Evolutionary conservation across 64 coral and sea anemone species (phyloP).

Genomic region (Cladopsammia gracilis): DNA sequence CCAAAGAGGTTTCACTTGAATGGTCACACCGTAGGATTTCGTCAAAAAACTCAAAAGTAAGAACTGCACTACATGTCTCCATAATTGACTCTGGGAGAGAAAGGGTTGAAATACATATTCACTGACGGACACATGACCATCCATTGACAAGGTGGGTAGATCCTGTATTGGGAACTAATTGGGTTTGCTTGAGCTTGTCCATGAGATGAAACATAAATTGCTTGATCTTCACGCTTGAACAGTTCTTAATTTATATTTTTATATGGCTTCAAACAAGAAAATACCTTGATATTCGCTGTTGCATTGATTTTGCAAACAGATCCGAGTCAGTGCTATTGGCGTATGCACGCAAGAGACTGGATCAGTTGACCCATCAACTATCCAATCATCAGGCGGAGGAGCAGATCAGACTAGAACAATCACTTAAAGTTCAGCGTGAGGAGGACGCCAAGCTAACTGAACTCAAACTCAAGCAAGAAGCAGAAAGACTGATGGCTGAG

Average conservation of each 20-base stretch:
- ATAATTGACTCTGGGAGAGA: too few relatives aligned
- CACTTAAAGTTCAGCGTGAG: conserved; percentile 78
- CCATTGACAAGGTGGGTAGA: too few relatives aligned
- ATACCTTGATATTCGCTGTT: conserved; percentile 62
- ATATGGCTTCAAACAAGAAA: conserved; percentile 47
- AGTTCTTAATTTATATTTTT: conserved; percentile 1
- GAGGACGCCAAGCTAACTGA: conserved; percentile 88
- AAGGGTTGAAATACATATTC: too few relatives aligned
- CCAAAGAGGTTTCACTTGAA: too few relatives aligned
- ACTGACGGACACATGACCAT: too few relatives aligned
- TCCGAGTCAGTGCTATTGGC: conserved; percentile 84
- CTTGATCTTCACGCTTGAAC: conserved; percentile 27
- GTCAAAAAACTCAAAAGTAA: too few relatives aligned
- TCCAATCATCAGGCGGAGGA: conserved; percentile 71
- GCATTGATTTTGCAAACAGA: not conserved
- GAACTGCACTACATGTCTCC: too few relatives aligned
- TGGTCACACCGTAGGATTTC: too few relatives aligned
- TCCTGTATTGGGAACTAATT: too few relatives aligned
- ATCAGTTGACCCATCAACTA: conserved; percentile 78
- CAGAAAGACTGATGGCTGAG: conserved; percentile 87
- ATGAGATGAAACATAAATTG: conserved; percentile 4
- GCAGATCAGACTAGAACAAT: conserved; percentile 84
- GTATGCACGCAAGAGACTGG: conserved; percentile 93
- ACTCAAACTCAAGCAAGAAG: conserved; percentile 90
- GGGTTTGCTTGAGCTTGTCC: not conserved